Percentiles rank a stretch among this genome's conserved stretches.
These are phyloP conservation scores for Polydrusus cervinus DNA, from an alignment of 2,888 invertebrate species.

Conservation along the genomic window DNA sequence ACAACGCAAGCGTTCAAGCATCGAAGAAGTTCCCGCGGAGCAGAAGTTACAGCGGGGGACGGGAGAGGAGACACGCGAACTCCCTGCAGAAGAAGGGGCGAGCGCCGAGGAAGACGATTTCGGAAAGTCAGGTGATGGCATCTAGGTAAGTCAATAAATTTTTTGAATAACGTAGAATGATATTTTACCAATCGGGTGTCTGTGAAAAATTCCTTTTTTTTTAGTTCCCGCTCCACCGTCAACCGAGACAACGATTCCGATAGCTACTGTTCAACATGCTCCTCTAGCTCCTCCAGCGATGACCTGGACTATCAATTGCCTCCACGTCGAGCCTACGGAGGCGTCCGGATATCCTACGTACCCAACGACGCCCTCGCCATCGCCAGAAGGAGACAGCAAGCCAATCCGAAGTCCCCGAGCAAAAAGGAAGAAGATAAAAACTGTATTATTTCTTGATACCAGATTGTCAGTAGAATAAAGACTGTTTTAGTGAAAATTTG, in stretches of 20 bases:
- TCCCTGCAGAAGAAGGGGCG: constrained; percentile 64
- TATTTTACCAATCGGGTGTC: too few species aligned
- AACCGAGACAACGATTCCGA: constrained; percentile 78
- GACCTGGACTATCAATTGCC: constrained; percentile 91
- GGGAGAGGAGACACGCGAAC: constrained; percentile 67
- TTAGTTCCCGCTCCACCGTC: constrained; percentile 54
- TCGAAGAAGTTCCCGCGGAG: constrained; percentile 72
- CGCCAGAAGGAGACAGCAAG: constrained; percentile 80
- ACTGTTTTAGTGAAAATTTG: constrained; percentile 22
- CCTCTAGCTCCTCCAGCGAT: constrained; percentile 88
- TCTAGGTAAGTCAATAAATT: constrained; percentile 36
- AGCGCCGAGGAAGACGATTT: constrained; percentile 65
- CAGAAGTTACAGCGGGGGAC: constrained; percentile 74
- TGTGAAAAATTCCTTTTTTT: too few species aligned
- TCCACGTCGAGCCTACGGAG: constrained; percentile 87
- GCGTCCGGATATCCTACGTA: constrained; percentile 93
- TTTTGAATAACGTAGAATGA: too few species aligned
- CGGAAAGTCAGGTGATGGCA: constrained; percentile 65
- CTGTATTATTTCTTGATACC: constrained; percentile 88
- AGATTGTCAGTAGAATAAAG: constrained; percentile 33
- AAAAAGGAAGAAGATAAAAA: constrained; percentile 78
- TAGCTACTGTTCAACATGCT: constrained; percentile 93
- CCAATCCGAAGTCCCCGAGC: constrained; percentile 66
- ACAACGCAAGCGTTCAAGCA: constrained; percentile 65
- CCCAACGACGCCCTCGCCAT: constrained; percentile 93